phyloP scores from a whole-genome alignment of 2,797 vertebrate genomes.

The Pseudocheirus occidentalis region DNA sequence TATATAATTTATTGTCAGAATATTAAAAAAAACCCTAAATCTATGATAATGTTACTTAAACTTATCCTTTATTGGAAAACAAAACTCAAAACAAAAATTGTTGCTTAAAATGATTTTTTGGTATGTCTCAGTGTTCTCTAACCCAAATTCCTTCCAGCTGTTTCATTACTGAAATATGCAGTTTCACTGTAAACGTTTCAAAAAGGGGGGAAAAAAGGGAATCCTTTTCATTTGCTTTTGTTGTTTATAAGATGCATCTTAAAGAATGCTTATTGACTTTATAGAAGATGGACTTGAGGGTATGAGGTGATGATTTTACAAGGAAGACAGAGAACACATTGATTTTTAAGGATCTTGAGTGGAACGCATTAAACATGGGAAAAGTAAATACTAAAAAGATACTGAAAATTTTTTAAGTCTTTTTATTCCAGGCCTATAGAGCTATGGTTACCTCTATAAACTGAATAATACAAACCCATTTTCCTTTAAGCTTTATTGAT shows the following conservation, averaged over 20 bases:
- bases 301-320: conserved; percentile 33
- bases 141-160: conserved; percentile 63
- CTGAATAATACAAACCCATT: background rate
- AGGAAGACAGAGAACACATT: background rate
- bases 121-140: conserved; percentile 47
- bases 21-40: background rate
- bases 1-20: background rate
- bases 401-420: background rate
- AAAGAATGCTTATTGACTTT: conserved; percentile 66
- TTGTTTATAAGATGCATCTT: conserved; percentile 55
- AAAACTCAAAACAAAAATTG: conserved; percentile 45
- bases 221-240: conserved; percentile 24
- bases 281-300: conserved; percentile 39
- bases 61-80: background rate
- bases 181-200: conserved; percentile 59
- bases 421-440: conserved; percentile 6
- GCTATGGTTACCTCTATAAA: background rate
- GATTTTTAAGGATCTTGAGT: conserved; percentile 41
- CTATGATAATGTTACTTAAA: background rate
- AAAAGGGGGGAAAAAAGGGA: background rate
- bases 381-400: conserved; percentile 25
- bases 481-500: background rate
- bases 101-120: conserved; percentile 70
- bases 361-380: conserved; percentile 16
- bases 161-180: conserved; percentile 65